Percentiles rank a stretch among this genome's conserved stretches.
Evolutionary conservation across 1,140 invertebrate genomes (phyloP).

Genomic region (Orchestia grillus): DNA sequence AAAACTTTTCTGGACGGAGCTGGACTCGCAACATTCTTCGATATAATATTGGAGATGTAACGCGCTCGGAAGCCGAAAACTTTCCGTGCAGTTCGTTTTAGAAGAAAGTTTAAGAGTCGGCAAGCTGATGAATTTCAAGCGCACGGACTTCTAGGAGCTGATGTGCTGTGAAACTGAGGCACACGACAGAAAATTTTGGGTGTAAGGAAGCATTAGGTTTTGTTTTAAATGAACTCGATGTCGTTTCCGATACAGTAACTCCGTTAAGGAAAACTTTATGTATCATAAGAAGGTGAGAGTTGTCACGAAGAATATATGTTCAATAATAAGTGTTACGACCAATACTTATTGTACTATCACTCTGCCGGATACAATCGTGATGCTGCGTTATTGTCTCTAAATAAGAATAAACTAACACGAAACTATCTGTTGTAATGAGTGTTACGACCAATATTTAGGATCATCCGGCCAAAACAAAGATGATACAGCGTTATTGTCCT

Average conservation of each 20-base stretch:
- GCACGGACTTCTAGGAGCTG: background rate
- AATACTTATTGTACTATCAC: too few relatives aligned
- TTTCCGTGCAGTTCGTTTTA: background rate
- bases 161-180: background rate
- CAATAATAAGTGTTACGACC: background rate
- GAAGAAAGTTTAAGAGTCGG: background rate
- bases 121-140: background rate
- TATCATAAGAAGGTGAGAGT: background rate
- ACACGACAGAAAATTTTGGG: background rate
- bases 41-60: background rate
- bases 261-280: background rate
- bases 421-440: background rate
- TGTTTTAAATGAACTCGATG: background rate
- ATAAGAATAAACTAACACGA: too few relatives aligned
- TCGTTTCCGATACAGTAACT: background rate
- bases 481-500: too few relatives aligned
- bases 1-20: background rate
- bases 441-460: background rate
- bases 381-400: too few relatives aligned
- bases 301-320: background rate
- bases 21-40: background rate
- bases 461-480: background rate
- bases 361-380: too few relatives aligned
- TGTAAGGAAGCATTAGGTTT: background rate
- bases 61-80: background rate